These are phyloP conservation scores for Perodicticus potto DNA, from an alignment of 2,797 vertebrate species.

Conservation along the genomic window DNA sequence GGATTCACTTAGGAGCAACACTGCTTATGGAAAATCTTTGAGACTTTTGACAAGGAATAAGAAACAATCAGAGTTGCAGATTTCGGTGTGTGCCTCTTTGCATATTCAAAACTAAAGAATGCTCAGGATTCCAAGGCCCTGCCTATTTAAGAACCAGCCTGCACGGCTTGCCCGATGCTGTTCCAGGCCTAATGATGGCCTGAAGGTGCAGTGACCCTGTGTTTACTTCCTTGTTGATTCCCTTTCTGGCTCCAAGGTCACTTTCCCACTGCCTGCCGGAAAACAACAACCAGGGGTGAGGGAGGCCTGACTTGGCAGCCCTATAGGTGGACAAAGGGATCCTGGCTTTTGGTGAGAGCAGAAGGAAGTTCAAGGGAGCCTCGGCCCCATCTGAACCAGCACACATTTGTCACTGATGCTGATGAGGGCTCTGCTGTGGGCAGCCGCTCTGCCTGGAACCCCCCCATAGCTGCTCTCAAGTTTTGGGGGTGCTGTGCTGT, in stretches of 20 bases:
- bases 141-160: not conserved
- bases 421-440: rapidly evolving
- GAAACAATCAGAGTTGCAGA: not conserved
- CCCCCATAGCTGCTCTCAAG: not conserved
- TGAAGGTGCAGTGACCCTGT: not conserved
- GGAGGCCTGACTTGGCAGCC: conserved; percentile 60
- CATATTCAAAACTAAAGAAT: conserved; percentile 11
- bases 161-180: no score
- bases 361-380: conserved; percentile 26
- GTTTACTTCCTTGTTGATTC: conserved; percentile 72
- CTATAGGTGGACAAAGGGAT: conserved; percentile 67
- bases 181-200: not conserved
- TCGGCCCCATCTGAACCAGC: not conserved
- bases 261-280: conserved; percentile 74
- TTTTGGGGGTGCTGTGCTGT: rapidly evolving
- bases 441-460: not conserved
- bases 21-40: not conserved
- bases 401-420: not conserved
- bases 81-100: not conserved
- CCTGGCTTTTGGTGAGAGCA: not conserved
- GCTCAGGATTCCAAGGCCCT: not conserved
- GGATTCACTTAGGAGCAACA: not conserved
- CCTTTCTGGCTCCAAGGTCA: conserved; percentile 40
- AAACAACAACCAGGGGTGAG: conserved; percentile 56
- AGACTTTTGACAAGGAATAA: conserved; percentile 5